These are phyloP conservation scores for Rhopilema esculentum DNA, from an alignment of 30 jellyfish, hydroid and myxozoan genomes.

Conservation along the genomic window DNA sequence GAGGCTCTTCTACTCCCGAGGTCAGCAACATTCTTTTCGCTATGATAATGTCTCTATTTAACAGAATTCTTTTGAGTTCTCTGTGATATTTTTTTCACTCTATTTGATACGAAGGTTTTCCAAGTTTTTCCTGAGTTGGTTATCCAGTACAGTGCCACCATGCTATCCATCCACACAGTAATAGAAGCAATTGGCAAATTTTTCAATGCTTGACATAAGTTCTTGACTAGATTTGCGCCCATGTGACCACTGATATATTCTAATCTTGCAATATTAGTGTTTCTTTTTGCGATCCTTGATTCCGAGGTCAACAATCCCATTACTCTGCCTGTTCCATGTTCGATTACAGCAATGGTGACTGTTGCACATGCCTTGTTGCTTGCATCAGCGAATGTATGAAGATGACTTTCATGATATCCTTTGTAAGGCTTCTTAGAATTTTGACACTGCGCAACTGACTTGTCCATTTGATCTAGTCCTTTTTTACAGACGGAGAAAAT, in stretches of 20 bases:
- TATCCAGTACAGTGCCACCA: conserved; percentile 69
- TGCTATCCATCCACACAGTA: conserved; percentile 58
- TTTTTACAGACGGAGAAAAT: conserved; percentile 21
- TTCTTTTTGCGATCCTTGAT: conserved; percentile 60
- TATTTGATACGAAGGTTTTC: conserved; percentile 53
- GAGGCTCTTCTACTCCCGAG: conserved; percentile 61
- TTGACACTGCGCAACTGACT: conserved; percentile 1
- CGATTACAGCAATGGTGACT: conserved; percentile 59
- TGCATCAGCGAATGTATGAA: conserved; percentile 74
- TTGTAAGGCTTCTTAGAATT: conserved; percentile 47
- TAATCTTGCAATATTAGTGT: conserved; percentile 70
- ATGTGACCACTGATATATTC: conserved; percentile 67
- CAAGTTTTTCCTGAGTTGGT: conserved; percentile 51
- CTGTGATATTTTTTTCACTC: conserved; percentile 41
- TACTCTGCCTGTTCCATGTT: conserved; percentile 43
- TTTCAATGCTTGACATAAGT: conserved; percentile 48
- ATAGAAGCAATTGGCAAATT: conserved; percentile 17
- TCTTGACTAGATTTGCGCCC: conserved; percentile 69
- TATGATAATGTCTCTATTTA: conserved; percentile 39
- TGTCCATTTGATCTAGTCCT: conserved; percentile 25
- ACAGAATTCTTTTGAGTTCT: conserved; percentile 9
- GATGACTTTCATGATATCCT: conserved; percentile 17
- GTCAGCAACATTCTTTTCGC: conserved; percentile 47
- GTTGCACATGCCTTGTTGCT: conserved; percentile 66
- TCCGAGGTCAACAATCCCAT: conserved; percentile 52